These are phyloP conservation scores for Carollia perspicillata DNA, from an alignment of 2,113 vertebrate species.

Conservation along the genomic window DNA sequence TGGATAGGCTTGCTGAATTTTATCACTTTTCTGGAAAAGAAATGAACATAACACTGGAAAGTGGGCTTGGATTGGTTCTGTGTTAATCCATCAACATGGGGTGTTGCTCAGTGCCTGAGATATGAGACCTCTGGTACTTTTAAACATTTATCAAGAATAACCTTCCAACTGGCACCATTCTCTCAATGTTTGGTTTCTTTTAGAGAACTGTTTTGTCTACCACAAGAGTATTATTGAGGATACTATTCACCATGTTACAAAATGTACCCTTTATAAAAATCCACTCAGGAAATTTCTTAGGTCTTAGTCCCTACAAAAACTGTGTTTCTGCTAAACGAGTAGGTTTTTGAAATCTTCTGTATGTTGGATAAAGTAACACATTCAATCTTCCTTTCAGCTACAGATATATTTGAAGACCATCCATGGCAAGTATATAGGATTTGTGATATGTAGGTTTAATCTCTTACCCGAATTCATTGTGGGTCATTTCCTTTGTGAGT, in stretches of 20 bases:
- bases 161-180: not conserved
- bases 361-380: not conserved
- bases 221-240: not conserved
- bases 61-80: not conserved
- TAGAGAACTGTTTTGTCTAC: conserved; percentile 32
- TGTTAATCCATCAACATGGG: not conserved
- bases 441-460: not conserved
- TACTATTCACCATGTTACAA: not conserved
- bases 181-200: conserved; percentile 11
- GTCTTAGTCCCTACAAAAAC: not conserved
- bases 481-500: not conserved
- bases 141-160: not conserved
- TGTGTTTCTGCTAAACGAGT: conserved; percentile 1
- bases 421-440: not conserved
- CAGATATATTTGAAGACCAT: not conserved
- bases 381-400: not conserved
- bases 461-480: not conserved
- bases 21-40: conserved; percentile 4
- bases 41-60: not conserved
- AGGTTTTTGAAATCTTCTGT: conserved; percentile 6
- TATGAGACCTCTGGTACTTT: not conserved
- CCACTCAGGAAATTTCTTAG: conserved; percentile 9
- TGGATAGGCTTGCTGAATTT: not conserved
- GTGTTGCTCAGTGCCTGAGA: not conserved
- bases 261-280: not conserved